Evolutionary conservation across 2,888 invertebrate species (phyloP), one percentile per base, ranked within the genome.

Genomic region (Athalia cordata): DNA sequence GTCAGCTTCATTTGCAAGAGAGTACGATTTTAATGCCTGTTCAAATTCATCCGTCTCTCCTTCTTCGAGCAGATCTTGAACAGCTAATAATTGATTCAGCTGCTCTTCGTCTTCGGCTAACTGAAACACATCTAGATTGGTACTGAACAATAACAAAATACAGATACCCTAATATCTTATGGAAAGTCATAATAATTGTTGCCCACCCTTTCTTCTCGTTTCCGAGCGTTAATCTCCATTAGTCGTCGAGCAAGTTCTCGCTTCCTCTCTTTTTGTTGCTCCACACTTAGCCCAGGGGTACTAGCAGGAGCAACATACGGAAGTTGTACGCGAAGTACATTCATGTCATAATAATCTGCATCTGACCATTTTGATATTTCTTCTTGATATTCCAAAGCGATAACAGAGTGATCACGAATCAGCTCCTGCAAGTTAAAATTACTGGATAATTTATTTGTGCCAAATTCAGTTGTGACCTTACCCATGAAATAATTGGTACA

Each of bases 101-200:
- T 96, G 96, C 83, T 97, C 96, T 87, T 98, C 97, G 86, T 98
- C 98, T 87, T 96, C 96, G 4, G 95, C 95, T 49, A 98, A 91
- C 93, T 93, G 82, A 50, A 84, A 79, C 82, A 78, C 78, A 74
- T 29, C 55, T 15, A 57, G 43, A 78, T 74, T 4, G 62, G n/a
- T n/a, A n/a, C n/a, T n/a, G n/a, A n/a, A n/a, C 29, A 29, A 29
- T 29, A 2, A 29, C n/a, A 29, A 29, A 29, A 29, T 29, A 29
- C 29, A 29, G 29, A 29, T 29, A 29, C 29, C 29, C 29, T 1
- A 29, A 29, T 29, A 29, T 29, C 29, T 29, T 2, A 29, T 29
- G 29, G 29, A 29, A 29, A 29, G 62, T 43, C 15, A 4, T 9
- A 64, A 61, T 45, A 13, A 80, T 72, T 7, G 66, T 47, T 65